Conservation (phyloP, 2,888 invertebrate species). For the Slavum lentiscoides region DNA sequence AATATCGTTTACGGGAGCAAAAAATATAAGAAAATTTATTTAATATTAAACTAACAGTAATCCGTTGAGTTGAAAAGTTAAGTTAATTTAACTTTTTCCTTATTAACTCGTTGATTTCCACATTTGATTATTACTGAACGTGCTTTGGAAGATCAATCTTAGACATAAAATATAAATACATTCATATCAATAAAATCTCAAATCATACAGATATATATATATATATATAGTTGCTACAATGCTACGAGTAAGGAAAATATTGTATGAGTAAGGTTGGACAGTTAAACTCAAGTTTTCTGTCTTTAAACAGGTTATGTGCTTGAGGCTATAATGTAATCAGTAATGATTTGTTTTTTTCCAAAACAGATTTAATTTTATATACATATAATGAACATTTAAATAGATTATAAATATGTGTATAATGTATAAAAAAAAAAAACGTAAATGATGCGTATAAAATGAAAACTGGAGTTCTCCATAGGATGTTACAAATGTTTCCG, state of each 20-base stretch:
- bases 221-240: not conserved
- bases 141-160: too few species aligned
- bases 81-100: too few species aligned
- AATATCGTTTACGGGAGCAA: too few species aligned
- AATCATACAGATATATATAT: not conserved
- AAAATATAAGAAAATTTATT: too few species aligned
- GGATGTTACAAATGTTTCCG: not conserved
- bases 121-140: too few species aligned
- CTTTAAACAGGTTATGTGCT: conserved; percentile 3
- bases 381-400: not conserved
- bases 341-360: not conserved
- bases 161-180: too few species aligned
- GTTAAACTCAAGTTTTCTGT: not conserved
- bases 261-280: not conserved
- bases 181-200: not conserved
- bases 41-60: too few species aligned
- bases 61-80: too few species aligned
- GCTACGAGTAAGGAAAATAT: not conserved
- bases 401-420: not conserved
- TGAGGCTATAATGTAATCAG: not conserved
- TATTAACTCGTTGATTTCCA: too few species aligned
- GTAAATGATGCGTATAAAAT: too few species aligned
- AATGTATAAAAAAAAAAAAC: not conserved
- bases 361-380: conserved; percentile 6
- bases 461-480: too few species aligned